Evolutionary conservation across 1,140 invertebrate genomes (phyloP).

Genomic region (Rhagoletis pomonella): DNA sequence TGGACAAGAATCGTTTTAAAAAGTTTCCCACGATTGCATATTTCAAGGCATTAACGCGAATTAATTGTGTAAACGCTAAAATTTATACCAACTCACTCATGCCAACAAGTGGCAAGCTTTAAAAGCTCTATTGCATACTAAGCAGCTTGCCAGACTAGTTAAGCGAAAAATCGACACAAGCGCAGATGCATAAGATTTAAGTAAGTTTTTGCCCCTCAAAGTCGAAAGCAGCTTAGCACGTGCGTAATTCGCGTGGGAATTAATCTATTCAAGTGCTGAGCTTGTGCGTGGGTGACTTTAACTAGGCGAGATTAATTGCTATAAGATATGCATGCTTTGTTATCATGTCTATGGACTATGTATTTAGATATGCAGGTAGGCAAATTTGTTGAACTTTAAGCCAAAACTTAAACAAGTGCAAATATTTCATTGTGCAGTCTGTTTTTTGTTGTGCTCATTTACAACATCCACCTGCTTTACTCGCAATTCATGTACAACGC

Average conservation of each 20-base stretch:
- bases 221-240: conserved; percentile 7
- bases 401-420: too few relatives aligned
- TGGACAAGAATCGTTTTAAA: too few relatives aligned
- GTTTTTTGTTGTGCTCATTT: conserved; percentile 6
- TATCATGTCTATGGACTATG: not conserved
- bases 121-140: not conserved
- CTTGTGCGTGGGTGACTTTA: not conserved
- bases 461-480: not conserved
- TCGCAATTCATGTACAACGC: not conserved
- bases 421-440: too few relatives aligned
- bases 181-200: too few relatives aligned
- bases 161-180: not conserved
- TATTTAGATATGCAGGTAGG: not conserved
- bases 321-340: too few relatives aligned
- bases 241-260: not conserved
- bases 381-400: not conserved
- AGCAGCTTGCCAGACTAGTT: not conserved
- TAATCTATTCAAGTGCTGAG: conserved; percentile 36
- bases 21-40: too few relatives aligned
- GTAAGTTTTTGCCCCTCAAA: too few relatives aligned
- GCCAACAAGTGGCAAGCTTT: not conserved
- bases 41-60: not conserved
- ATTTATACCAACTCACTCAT: not conserved
- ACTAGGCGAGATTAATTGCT: not conserved
- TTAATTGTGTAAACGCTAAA: not conserved